A percentile compares a stretch with the other conserved stretches of the same genome.
Evolutionary conservation across 2,888 invertebrate species (phyloP).

Genomic region (Acleris holmiana): DNA sequence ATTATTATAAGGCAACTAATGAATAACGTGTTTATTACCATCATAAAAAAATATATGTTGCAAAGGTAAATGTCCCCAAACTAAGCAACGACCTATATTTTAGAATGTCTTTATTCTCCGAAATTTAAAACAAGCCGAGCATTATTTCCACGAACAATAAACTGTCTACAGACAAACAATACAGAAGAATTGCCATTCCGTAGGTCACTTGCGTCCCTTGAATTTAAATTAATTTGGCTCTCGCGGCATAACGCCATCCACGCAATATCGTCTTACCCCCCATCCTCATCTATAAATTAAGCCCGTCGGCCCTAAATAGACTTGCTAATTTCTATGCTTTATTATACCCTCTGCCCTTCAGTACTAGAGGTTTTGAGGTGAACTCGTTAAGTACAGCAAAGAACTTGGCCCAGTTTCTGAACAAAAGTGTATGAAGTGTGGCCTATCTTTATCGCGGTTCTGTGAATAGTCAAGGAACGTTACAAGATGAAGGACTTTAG

Average conservation of each 20-base stretch:
- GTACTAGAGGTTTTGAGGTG: slow-evolving; percentile 37
- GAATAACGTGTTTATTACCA: too few relatives aligned
- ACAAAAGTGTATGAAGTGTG: too few relatives aligned
- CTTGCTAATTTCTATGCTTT: slow-evolving; percentile 61
- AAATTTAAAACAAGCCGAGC: neutral
- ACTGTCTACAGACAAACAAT: slow-evolving; percentile 10
- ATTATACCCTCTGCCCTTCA: slow-evolving; percentile 45
- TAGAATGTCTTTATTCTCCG: too few relatives aligned
- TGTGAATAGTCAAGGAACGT: too few relatives aligned
- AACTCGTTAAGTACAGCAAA: slow-evolving; percentile 12
- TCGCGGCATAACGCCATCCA: slow-evolving; percentile 35
- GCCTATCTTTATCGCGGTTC: too few relatives aligned
- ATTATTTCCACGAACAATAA: slow-evolving; percentile 3
- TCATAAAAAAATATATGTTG: too few relatives aligned
- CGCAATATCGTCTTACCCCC: slow-evolving; percentile 48
- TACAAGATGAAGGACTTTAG: too few relatives aligned
- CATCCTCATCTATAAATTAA: slow-evolving; percentile 59
- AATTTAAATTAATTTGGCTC: slow-evolving; percentile 34
- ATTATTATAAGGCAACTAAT: too few relatives aligned
- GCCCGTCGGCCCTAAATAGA: slow-evolving; percentile 58
- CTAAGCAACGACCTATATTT: too few relatives aligned
- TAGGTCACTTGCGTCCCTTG: slow-evolving; percentile 23
- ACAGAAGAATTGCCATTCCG: neutral
- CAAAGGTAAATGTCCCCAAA: too few relatives aligned
- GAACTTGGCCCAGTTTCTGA: neutral